These are phyloP conservation scores for Pterocles orientalis DNA, from an alignment of 2,113 vertebrate species.

Conservation along the genomic window DNA sequence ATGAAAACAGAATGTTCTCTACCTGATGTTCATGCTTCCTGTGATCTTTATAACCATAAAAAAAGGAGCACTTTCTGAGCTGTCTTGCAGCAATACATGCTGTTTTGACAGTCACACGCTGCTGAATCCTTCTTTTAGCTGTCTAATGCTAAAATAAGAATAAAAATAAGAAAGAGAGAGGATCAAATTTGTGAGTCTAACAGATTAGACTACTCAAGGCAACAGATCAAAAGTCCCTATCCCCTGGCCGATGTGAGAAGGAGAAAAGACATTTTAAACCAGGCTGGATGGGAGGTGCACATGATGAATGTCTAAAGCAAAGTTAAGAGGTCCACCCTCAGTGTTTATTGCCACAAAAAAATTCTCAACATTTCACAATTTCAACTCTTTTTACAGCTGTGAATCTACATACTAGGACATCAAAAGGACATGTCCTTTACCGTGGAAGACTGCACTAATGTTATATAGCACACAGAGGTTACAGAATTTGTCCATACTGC, in stretches of 20 bases:
- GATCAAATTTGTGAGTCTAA: neutral
- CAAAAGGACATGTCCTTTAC: neutral
- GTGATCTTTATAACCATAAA: neutral
- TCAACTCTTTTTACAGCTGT: neutral
- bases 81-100: neutral
- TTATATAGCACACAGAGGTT: neutral
- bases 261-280: neutral
- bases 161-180: neutral
- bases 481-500: neutral
- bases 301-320: neutral
- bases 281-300: neutral
- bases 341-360: neutral
- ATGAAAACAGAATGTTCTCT: neutral
- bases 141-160: neutral
- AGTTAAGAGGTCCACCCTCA: neutral
- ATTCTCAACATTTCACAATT: neutral
- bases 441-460: neutral
- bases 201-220: neutral
- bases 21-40: neutral
- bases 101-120: neutral
- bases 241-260: neutral
- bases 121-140: neutral
- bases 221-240: neutral
- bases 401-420: neutral
- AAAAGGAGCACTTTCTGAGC: neutral